These are phyloP conservation scores for Yponomeuta cagnagella DNA, from an alignment of 2,888 invertebrate species.

Conservation along the genomic window DNA sequence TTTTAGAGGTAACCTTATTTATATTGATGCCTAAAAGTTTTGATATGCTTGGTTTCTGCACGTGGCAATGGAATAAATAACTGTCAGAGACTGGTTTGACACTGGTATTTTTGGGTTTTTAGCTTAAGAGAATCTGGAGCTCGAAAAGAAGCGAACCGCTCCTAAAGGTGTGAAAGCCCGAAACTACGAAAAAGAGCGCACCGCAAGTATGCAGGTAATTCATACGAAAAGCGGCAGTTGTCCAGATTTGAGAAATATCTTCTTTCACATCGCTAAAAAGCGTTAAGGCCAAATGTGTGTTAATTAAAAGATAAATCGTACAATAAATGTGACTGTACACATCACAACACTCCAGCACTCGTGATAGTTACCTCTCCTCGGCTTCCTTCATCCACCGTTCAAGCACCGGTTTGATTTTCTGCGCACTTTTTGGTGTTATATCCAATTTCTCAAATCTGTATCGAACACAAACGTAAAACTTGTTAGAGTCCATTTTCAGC, in stretches of 20 bases:
- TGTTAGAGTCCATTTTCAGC: conserved; percentile 49
- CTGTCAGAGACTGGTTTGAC: too few species aligned
- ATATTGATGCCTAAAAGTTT: too few species aligned
- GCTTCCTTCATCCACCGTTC: conserved; percentile 99
- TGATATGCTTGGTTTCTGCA: too few species aligned
- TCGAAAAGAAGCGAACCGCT: neutral
- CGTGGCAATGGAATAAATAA: too few species aligned
- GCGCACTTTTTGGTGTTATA: conserved; percentile 99
- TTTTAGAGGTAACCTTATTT: too few species aligned
- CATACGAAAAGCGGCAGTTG: conserved; percentile 58
- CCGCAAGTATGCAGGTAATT: conserved; percentile 47
- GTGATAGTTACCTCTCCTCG: conserved; percentile 89
- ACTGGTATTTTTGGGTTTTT: too few species aligned
- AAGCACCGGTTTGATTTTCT: conserved; percentile 98
- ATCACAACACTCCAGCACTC: conserved; percentile 60
- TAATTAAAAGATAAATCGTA: conserved; percentile 26
- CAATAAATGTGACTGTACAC: conserved; percentile 58
- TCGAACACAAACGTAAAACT: conserved; percentile 68
- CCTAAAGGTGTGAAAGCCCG: neutral
- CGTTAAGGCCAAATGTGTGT: conserved; percentile 67
- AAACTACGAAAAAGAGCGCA: conserved; percentile 1
- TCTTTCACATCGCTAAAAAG: conserved; percentile 59
- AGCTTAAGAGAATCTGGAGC: too few species aligned
- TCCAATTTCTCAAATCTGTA: conserved; percentile 98
- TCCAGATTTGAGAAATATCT: conserved; percentile 75